Evolutionary conservation across 2,113 vertebrate species (phyloP).

Genomic region (Mobula hypostoma): DNA sequence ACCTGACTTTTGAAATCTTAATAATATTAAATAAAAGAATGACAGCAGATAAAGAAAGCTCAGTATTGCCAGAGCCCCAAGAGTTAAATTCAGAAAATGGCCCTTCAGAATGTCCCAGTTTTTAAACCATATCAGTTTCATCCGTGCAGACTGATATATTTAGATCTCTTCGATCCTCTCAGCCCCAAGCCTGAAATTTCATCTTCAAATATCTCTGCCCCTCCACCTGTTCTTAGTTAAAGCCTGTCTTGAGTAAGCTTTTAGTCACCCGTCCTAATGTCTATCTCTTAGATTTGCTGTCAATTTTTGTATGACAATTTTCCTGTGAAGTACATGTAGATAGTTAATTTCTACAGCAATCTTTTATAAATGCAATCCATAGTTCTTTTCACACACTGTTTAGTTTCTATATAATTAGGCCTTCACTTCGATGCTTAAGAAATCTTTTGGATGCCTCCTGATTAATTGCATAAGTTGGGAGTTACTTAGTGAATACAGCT

Average conservation of each 20-base stretch:
- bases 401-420: background rate
- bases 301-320: background rate
- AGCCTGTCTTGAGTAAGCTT: background rate
- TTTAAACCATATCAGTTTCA: too few relatives aligned
- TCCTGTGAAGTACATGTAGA: background rate
- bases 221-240: background rate
- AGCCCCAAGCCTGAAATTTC: background rate
- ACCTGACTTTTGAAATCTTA: too few relatives aligned
- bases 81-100: background rate
- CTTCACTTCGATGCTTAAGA: background rate
- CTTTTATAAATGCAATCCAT: background rate
- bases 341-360: background rate
- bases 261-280: background rate
- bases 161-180: background rate
- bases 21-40: background rate
- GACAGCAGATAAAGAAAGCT: background rate
- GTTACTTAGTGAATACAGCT: background rate
- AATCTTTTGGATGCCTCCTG: background rate
- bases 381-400: background rate
- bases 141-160: too few relatives aligned
- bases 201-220: background rate
- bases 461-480: background rate
- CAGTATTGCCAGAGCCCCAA: background rate
- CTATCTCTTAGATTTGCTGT: background rate
- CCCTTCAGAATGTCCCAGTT: too few relatives aligned